A percentile compares a stretch with the other conserved stretches of the same genome.
Conservation (phyloP, 2,113 vertebrate species). For the Acinonyx jubatus region DNA sequence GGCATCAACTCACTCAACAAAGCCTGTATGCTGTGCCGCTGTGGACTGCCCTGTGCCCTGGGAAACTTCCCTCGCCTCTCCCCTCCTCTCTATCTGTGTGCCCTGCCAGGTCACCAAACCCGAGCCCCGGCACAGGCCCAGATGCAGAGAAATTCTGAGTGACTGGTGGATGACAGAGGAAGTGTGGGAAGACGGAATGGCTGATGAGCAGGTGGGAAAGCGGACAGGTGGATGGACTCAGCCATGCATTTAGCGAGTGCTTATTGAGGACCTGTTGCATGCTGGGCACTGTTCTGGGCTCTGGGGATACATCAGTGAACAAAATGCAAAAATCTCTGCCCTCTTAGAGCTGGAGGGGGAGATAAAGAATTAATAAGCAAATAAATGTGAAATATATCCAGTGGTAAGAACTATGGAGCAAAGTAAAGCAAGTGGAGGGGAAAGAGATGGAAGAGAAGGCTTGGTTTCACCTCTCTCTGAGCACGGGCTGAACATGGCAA, state of each 20-base stretch:
- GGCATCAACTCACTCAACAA: too few relatives aligned
- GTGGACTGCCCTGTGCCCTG: too few relatives aligned
- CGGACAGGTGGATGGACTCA: not conserved
- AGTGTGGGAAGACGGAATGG: not conserved
- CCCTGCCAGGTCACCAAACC: not conserved
- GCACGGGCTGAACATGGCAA: not conserved
- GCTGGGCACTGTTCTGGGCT: not conserved
- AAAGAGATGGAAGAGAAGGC: not conserved
- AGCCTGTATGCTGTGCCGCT: rapidly evolving
- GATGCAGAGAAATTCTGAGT: not conserved
- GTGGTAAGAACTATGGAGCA: not conserved
- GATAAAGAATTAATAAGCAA: not conserved
- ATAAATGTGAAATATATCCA: not conserved
- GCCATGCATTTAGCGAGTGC: too few relatives aligned
- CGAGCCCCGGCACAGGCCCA: not conserved
- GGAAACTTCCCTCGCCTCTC: not conserved
- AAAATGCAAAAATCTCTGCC: not conserved
- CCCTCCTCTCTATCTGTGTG: not conserved
- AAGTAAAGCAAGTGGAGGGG: not conserved
- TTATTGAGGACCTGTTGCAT: not conserved
- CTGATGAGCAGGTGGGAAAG: too few relatives aligned
- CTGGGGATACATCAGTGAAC: not conserved
- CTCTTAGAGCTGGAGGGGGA: not conserved
- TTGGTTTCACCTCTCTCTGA: not conserved
- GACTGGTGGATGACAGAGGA: not conserved